A percentile compares a stretch with the other conserved stretches of the same genome.
Evolutionary conservation across 2,113 vertebrate species (phyloP).

Genomic region (Nettapus auritus): DNA sequence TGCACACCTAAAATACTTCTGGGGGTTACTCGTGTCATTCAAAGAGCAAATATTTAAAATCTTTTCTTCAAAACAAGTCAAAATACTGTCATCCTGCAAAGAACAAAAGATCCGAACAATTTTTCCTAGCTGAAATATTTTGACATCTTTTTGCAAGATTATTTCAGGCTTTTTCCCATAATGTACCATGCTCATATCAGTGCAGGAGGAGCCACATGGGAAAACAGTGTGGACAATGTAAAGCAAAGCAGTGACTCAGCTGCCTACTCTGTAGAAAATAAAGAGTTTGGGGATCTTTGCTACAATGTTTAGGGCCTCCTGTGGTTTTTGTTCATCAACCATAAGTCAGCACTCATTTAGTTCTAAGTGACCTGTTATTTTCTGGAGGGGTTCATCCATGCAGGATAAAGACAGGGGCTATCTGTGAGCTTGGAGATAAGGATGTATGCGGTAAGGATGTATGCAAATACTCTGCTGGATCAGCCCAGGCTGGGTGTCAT

Average conservation of each 20-base stretch:
- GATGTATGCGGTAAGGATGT: not conserved
- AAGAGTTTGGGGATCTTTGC: not conserved
- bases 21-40: not conserved
- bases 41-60: not conserved
- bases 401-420: not conserved
- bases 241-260: not conserved
- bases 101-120: not conserved
- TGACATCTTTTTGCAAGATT: not conserved
- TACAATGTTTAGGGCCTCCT: not conserved
- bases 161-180: not conserved
- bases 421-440: not conserved
- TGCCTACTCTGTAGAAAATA: not conserved
- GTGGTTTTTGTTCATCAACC: not conserved
- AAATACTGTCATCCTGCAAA: not conserved
- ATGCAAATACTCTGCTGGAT: not conserved
- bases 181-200: not conserved
- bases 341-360: not conserved
- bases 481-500: not conserved
- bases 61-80: not conserved
- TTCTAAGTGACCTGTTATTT: not conserved
- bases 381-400: not conserved
- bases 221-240: not conserved
- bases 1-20: not conserved
- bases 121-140: not conserved
- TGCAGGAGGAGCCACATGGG: not conserved